Base-by-base conservation (phyloP, 1,140 invertebrate genomes). In the Sweltsa coloradensis region DNA sequence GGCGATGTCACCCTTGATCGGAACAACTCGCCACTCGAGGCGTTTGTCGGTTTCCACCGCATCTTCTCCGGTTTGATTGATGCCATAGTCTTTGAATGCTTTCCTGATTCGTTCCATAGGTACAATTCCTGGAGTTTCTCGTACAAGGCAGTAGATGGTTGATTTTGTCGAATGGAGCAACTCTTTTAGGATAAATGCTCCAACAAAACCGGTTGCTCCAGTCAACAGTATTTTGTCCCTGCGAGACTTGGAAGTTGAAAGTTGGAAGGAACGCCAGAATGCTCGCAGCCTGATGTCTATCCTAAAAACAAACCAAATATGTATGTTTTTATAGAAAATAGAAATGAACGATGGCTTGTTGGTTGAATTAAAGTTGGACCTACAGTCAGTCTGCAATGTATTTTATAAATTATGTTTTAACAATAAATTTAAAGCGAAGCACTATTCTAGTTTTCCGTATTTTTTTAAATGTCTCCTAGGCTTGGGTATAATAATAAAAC, bases 141-240 rank as follows among this genome's bases (percentile, higher is more conserved):
- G 53, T 14, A 70, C 60, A 39, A 72, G 44, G 49, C 70, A 72
- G 36, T 65, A 66, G n/a, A 72, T 55, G 3, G 57, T 50, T n/a
- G 61, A 19, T 45, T 67, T 55, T 24, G 67, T 69, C 36, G 58
- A 45, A 25, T 59, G 37, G 4, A 71, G 50, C 23, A 70, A 51
- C 39, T 68, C 62, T 39, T 56, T 53, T 1, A 71, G 53, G 5
- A 71, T 42, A 47, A 69, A 69, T 3, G 65, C 59, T 14, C 69
- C 69, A 1, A 71, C 50, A 51, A 66, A 71, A 6, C 69, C 69
- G 2, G 69, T 69, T 5, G 59, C 60, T n/a, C 69, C 69, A 6
- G 69, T 70, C 25, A 71, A 44, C 0, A 71, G 50, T 7, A 71
- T 59, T 39, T 53, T 58, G 3, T 55, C 51, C 34, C 21, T 21